Conservation (phyloP, 2,797 vertebrate genomes). For the Pseudochirops corinnae region DNA sequence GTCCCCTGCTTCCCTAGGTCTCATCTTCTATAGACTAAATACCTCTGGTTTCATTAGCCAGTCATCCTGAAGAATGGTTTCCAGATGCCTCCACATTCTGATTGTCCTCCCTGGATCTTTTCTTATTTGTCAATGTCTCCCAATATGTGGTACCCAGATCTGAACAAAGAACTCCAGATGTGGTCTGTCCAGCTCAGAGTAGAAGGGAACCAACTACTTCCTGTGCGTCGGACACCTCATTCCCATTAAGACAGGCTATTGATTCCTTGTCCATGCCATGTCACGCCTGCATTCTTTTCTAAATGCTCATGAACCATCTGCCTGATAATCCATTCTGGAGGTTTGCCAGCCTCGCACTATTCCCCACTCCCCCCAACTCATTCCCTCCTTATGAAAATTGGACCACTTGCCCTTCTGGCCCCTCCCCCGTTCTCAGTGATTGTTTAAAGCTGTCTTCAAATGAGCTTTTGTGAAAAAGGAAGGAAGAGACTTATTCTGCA, state of each 20-base stretch:
- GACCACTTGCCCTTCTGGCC: background rate
- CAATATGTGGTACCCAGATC: background rate
- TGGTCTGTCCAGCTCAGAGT: background rate
- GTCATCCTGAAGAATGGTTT: background rate
- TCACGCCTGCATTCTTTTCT: slow-evolving; percentile 37
- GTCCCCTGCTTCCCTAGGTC: background rate
- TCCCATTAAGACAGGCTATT: background rate
- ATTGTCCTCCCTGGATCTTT: background rate
- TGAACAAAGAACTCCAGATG: background rate
- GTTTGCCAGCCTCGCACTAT: slow-evolving; percentile 27
- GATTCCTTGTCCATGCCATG: background rate
- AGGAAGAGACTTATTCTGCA: background rate
- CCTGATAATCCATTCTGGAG: slow-evolving; percentile 7
- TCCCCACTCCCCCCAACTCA: background rate
- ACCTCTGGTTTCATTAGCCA: background rate
- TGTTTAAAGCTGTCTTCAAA: slow-evolving; percentile 33
- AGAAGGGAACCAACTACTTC: too few species aligned
- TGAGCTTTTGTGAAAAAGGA: background rate
- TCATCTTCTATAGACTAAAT: slow-evolving; percentile 8
- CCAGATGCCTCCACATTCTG: background rate
- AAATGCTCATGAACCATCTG: slow-evolving; percentile 31
- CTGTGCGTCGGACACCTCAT: background rate
- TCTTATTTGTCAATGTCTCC: background rate
- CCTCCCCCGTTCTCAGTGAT: slow-evolving; percentile 29
- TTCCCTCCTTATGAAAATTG: background rate